A percentile compares a stretch with the other conserved stretches of the same genome.
phyloP scores from a whole-genome alignment of 1,140 invertebrate species.

The Drosophila bocki region DNA sequence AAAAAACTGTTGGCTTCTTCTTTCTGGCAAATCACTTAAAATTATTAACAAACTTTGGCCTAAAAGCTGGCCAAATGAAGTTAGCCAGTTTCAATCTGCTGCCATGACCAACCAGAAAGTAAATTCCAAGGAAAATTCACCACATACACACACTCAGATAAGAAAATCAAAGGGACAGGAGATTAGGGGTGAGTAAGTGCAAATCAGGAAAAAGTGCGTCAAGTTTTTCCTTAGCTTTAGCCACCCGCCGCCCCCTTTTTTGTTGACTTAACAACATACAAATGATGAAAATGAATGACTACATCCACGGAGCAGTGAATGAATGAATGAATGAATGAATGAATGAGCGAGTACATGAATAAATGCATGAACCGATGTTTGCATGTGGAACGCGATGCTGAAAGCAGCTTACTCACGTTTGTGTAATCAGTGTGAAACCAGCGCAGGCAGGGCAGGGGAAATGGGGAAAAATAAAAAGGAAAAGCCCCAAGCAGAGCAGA shows the following conservation, averaged over 20 bases:
- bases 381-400: conserved; percentile 80
- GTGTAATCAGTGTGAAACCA: conserved; percentile 81
- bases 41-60: conserved; percentile 70
- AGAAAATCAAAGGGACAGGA: conserved; percentile 60
- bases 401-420: conserved; percentile 81
- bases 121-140: conserved; percentile 33
- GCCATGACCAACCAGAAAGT: conserved; percentile 40
- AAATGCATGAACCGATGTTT: conserved; percentile 78
- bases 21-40: conserved; percentile 72
- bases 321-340: conserved; percentile 52
- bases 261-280: conserved; percentile 82
- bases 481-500: conserved; percentile 15
- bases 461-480: conserved; percentile 32
- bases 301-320: conserved; percentile 47
- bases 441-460: conserved; percentile 36
- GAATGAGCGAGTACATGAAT: conserved; percentile 71
- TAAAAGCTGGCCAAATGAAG: conserved; percentile 38
- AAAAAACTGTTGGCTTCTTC: conserved; percentile 53
- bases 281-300: conserved; percentile 83
- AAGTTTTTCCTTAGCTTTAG: conserved; percentile 48
- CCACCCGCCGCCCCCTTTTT: background rate
- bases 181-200: conserved; percentile 49
- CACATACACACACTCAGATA: conserved; percentile 42
- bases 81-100: conserved; percentile 38
- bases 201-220: conserved; percentile 76